Evolutionary conservation across 1,140 invertebrate species (phyloP).

Genomic region (Drosophila carrolli): DNA sequence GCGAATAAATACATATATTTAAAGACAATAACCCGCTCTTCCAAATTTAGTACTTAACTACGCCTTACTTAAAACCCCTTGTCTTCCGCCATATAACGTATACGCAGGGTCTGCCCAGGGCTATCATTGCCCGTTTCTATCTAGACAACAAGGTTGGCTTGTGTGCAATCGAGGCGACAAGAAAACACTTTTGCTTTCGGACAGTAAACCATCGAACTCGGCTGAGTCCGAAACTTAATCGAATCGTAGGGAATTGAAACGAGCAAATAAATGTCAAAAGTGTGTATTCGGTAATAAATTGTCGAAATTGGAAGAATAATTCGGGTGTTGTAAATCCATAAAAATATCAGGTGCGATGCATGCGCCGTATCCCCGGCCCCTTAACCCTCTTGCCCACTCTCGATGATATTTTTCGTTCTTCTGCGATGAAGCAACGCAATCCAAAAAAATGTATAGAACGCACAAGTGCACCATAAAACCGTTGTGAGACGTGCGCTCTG

Average conservation of each 20-base stretch:
- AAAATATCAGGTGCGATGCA: slow-evolving; percentile 76
- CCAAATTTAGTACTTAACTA: not conserved
- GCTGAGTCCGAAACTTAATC: slow-evolving; percentile 33
- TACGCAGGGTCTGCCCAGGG: slow-evolving; percentile 62
- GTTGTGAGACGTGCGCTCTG: slow-evolving; percentile 29
- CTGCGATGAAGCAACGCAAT: slow-evolving; percentile 60
- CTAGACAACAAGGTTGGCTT: slow-evolving; percentile 55
- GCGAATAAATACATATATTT: no score
- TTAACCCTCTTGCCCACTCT: not conserved
- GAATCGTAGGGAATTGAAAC: slow-evolving; percentile 26
- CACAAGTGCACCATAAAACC: slow-evolving; percentile 55
- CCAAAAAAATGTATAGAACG: slow-evolving; percentile 7
- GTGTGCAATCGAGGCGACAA: slow-evolving; percentile 40
- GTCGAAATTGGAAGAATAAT: slow-evolving; percentile 80
- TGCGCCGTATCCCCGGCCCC: slow-evolving; percentile 19
- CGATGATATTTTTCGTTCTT: slow-evolving; percentile 42
- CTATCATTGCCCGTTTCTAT: slow-evolving; percentile 64
- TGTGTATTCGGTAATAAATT: slow-evolving; percentile 76
- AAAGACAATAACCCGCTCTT: not conserved
- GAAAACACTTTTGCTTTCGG: slow-evolving; percentile 68
- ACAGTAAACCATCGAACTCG: slow-evolving; percentile 46
- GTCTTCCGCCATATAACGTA: slow-evolving; percentile 53
- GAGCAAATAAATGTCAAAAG: slow-evolving; percentile 64
- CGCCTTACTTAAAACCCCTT: slow-evolving; percentile 24
- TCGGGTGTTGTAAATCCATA: slow-evolving; percentile 76